These are phyloP conservation scores for Brachionus sp. DNA, from an alignment of 1,140 invertebrate species.

Conservation along the genomic window DNA sequence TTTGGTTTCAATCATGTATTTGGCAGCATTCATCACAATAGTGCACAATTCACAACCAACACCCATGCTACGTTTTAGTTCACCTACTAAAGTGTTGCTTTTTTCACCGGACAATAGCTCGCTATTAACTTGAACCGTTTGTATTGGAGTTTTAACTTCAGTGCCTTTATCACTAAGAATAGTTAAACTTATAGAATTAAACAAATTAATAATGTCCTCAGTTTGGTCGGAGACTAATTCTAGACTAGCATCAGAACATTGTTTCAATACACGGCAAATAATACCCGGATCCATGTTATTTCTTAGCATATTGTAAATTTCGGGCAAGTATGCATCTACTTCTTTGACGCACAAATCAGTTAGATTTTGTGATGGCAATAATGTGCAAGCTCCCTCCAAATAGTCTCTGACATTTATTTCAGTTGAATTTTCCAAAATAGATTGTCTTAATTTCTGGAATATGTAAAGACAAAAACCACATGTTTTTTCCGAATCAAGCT, in stretches of 20 bases:
- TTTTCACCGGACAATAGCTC: not conserved
- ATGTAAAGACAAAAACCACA: constrained; percentile 30
- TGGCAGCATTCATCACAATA: constrained; percentile 21
- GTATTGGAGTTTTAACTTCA: not conserved
- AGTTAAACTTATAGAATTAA: constrained; percentile 8
- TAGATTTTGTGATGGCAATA: not conserved
- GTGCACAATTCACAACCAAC: constrained; percentile 43
- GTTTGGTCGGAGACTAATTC: not conserved
- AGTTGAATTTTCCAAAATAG: constrained; percentile 9
- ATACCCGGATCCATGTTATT: constrained; percentile 35
- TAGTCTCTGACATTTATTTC: constrained; percentile 29
- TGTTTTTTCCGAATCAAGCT: not conserved
- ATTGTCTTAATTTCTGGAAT: constrained; percentile 28
- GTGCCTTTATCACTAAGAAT: not conserved
- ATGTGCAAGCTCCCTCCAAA: constrained; percentile 31
- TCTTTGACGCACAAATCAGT: not conserved
- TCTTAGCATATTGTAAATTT: constrained; percentile 32
- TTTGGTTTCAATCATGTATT: constrained; percentile 12
- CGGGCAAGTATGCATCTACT: not conserved
- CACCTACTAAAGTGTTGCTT: not conserved
- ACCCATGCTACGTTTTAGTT: not conserved
- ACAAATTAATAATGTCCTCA: not conserved
- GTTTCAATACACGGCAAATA: constrained; percentile 25
- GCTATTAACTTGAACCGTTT: not conserved
- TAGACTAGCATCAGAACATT: constrained; percentile 13